These are phyloP conservation scores for Chamaetylas fuelleborni DNA, from an alignment of 2,113 vertebrate species.

Conservation along the genomic window DNA sequence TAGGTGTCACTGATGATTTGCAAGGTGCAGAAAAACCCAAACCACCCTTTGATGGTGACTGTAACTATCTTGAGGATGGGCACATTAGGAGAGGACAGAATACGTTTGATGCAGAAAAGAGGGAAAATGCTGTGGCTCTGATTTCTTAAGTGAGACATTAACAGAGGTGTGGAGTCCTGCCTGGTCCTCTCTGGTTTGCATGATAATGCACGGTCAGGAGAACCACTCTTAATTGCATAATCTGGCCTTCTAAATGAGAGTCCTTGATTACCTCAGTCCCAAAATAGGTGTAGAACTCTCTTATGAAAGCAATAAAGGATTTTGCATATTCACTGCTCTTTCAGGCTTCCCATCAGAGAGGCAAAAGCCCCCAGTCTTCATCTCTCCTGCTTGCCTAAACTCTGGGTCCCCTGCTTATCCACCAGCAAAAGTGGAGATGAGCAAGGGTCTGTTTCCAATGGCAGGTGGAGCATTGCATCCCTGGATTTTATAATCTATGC, in stretches of 20 bases:
- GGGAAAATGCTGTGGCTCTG: not conserved
- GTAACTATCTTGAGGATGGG: not conserved
- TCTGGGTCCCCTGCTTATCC: rapidly evolving
- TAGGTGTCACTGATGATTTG: not conserved
- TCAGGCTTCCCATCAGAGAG: not conserved
- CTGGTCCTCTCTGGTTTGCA: not conserved
- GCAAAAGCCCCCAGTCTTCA: not conserved
- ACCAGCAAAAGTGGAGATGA: not conserved
- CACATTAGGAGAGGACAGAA: not conserved
- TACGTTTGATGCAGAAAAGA: not conserved
- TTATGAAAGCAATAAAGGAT: not conserved
- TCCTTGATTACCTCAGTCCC: not conserved
- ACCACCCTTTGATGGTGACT: not conserved
- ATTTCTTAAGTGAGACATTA: slow-evolving; percentile 9
- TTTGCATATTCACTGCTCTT: not conserved
- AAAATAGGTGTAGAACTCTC: not conserved
- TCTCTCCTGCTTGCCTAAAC: not conserved
- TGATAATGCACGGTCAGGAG: not conserved
- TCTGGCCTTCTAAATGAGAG: not conserved
- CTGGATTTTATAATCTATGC: not conserved
- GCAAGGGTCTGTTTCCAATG: not conserved
- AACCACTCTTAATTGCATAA: not conserved
- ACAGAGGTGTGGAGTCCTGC: not conserved
- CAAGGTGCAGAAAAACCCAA: slow-evolving; percentile 22
- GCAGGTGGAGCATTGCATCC: not conserved